Percentiles rank a stretch among this genome's conserved stretches.
These are phyloP conservation scores for Oryzaephilus surinamensis DNA, from an alignment of 1,140 invertebrate genomes.

Conservation along the genomic window DNA sequence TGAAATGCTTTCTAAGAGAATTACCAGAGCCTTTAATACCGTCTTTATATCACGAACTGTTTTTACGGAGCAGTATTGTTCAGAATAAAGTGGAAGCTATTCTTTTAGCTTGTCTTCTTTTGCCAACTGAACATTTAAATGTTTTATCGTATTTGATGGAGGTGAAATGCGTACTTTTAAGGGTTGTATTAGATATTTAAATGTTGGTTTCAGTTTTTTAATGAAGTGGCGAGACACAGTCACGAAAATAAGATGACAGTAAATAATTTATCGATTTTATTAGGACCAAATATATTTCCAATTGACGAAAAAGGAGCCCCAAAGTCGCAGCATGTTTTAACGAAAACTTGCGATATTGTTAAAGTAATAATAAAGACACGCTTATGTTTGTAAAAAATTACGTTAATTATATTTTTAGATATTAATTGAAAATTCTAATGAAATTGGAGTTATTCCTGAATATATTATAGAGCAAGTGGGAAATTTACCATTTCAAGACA, in stretches of 20 bases:
- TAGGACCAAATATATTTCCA: slow-evolving; percentile 78
- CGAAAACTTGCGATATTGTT: slow-evolving; percentile 30
- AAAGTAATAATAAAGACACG: slow-evolving; percentile 17
- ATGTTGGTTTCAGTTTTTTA: slow-evolving; percentile 41
- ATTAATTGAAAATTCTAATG: slow-evolving; percentile 63
- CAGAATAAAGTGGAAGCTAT: slow-evolving; percentile 42
- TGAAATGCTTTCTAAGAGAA: slow-evolving; percentile 73
- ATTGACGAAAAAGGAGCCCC: slow-evolving; percentile 39
- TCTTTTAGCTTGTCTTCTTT: slow-evolving; percentile 50
- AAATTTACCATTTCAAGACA: slow-evolving; percentile 8
- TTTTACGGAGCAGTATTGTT: slow-evolving; percentile 53
- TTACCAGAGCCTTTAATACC: slow-evolving; percentile 74
- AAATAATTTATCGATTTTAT: slow-evolving; percentile 67
- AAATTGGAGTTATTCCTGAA: slow-evolving; percentile 61
- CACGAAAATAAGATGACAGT: slow-evolving; percentile 71
- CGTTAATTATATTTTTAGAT: slow-evolving; percentile 44
- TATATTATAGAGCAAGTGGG: slow-evolving; percentile 39
- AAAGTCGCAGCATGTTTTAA: slow-evolving; percentile 25
- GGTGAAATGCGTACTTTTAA: slow-evolving; percentile 22
- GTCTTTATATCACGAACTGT: slow-evolving; percentile 56
- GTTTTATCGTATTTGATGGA: slow-evolving; percentile 59
- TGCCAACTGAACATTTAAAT: slow-evolving; percentile 52
- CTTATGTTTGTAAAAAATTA: neutral
- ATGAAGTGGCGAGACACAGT: slow-evolving; percentile 46
- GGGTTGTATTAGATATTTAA: neutral